Evolutionary conservation across 2,113 vertebrate genomes (phyloP), one percentile per base, ranked within the genome.

Genomic region (Sapayoa aenigma): DNA sequence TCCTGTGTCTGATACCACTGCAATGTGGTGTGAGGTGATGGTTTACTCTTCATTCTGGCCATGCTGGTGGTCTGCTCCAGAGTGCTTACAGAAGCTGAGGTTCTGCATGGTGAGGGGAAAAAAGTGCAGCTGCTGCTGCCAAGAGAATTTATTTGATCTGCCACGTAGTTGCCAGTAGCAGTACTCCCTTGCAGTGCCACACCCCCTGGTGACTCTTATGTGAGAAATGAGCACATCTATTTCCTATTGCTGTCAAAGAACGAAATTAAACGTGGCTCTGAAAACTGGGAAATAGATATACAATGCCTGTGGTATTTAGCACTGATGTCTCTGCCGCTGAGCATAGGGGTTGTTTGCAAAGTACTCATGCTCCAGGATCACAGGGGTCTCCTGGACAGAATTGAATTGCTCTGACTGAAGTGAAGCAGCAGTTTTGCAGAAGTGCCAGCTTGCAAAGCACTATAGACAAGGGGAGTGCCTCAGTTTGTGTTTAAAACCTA

Each of bases 191-290:
- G 55, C 68, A 63, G 55, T 67, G 56, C 60, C 88, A 78, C 69
- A 75, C 66, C 66, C 60, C 5, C 3, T n/a, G 39, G 52, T 82
- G 69, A 67, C 22, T 71, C 65, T 49, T 10, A 56, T 0, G 1
- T 60, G 63, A 73, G 60, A 72, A 87, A 89, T 19, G 28, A 95
- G 20, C 33, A 25, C 74, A 25, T 84, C 78, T 67, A 46, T 78
- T 92, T 90, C 95, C 89, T 74, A 1, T 35, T 90, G 79, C 72
- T 69, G 47, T 78, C 91, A 68, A 80, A 76, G 67, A 83, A 90
- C 0, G 0, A 0, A 1, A 59, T 60, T 83, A 86, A 77, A 66
- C 15, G 2, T 12, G n/a, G 14, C 42, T 83, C 63, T 83, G 76
- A 86, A 80, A 66, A 84, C 63, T 11, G 30, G 50, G 41, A 79